A percentile compares a stretch with the other conserved stretches of the same genome.
These are phyloP conservation scores for Caenorhabditis sp. DNA, from an alignment of 2,888 invertebrate species.

Conservation along the genomic window DNA sequence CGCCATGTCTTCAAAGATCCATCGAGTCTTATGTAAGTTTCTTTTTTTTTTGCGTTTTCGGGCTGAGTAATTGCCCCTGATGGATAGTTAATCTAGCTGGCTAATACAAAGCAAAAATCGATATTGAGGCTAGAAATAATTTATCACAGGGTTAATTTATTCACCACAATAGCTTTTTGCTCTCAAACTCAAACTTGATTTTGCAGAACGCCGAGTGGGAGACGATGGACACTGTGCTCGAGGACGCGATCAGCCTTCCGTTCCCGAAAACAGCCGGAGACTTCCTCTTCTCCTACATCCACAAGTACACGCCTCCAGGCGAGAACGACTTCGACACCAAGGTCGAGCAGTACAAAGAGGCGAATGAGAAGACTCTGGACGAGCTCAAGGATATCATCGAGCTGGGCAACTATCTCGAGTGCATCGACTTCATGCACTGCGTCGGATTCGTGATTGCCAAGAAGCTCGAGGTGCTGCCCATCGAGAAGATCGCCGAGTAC, in stretches of 20 bases:
- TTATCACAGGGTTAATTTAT: too few relatives aligned
- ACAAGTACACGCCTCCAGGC: not conserved
- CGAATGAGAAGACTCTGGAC: not conserved
- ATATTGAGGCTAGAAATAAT: too few relatives aligned
- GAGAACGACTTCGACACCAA: not conserved
- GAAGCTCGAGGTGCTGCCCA: not conserved
- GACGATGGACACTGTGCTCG: not conserved
- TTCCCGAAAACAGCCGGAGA: not conserved
- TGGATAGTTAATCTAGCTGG: too few relatives aligned
- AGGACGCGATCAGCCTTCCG: not conserved
- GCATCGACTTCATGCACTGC: constrained; percentile 5
- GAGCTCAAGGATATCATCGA: constrained; percentile 30
- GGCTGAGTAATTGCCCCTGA: too few relatives aligned
- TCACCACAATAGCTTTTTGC: too few relatives aligned
- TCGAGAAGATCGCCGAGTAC: constrained; percentile 2
- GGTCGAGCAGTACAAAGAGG: constrained; percentile 4
- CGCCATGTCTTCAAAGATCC: not conserved
- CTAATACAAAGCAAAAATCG: too few relatives aligned
- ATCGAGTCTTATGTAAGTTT: not conserved
- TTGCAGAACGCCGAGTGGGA: constrained; percentile 18
- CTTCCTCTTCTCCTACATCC: constrained; percentile 6
- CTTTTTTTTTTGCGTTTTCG: too few relatives aligned
- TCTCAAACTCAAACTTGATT: not conserved
- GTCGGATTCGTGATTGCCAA: constrained; percentile 20
- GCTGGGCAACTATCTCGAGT: constrained; percentile 19